Evolutionary conservation across 2,113 vertebrate species (phyloP).

Genomic region (Barnardius zonarius): DNA sequence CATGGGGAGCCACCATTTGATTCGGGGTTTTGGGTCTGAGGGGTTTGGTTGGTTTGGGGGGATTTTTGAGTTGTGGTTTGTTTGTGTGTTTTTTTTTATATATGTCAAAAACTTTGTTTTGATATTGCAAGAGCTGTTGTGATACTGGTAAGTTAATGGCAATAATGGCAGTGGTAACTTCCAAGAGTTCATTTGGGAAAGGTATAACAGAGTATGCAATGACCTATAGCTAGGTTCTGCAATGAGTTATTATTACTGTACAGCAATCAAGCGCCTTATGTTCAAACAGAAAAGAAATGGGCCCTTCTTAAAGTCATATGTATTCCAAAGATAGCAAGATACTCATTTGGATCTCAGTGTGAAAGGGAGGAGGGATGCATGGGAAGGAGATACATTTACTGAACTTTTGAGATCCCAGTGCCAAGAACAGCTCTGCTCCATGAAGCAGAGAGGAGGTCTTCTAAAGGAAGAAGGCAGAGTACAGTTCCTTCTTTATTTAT

Average conservation of each 20-base stretch:
- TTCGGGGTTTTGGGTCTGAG: not conserved
- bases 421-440: not conserved
- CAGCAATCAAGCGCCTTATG: not conserved
- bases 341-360: not conserved
- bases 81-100: not conserved
- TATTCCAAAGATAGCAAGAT: not conserved
- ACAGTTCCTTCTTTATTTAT: not conserved
- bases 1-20: fast-evolving
- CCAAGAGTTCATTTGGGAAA: not conserved
- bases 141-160: not conserved
- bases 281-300: not conserved
- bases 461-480: not conserved
- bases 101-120: not conserved
- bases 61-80: too few species aligned
- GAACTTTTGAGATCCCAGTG: not conserved
- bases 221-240: not conserved
- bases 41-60: too few species aligned
- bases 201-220: fast-evolving
- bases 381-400: not conserved
- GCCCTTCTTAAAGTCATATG: not conserved
- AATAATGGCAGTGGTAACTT: not conserved
- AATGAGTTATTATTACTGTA: not conserved
- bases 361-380: not conserved
- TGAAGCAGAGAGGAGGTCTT: not conserved
- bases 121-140: not conserved